Percentiles rank a stretch among this genome's conserved stretches.
These are phyloP conservation scores for Patiria miniata DNA, from an alignment of 35 echinoderm and acorn worm species.

Conservation along the genomic window DNA sequence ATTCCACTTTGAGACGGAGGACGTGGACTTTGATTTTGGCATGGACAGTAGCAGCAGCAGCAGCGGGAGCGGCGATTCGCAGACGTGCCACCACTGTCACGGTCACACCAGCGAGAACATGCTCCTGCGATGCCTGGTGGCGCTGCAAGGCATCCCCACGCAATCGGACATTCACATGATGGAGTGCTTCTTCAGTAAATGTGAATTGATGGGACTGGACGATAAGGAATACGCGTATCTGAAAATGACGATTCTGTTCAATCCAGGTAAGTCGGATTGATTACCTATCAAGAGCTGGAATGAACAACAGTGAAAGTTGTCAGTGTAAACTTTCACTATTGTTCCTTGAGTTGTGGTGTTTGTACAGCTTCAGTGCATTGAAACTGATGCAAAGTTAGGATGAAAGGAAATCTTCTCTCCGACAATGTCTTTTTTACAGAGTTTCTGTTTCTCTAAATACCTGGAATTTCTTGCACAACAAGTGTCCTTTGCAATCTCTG, in stretches of 20 bases:
- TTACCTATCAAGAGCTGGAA: no score
- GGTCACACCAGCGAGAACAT: slow-evolving; percentile 55
- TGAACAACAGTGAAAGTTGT: no score
- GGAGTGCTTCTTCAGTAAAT: slow-evolving; percentile 91
- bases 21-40: slow-evolving; percentile 35
- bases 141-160: slow-evolving; percentile 91
- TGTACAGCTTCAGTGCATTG: no score
- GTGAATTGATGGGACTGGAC: slow-evolving; percentile 84
- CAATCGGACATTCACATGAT: slow-evolving; percentile 85
- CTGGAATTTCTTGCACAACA: no score
- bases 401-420: no score
- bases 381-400: no score
- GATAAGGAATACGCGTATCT: slow-evolving; percentile 99
- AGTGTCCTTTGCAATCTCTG: no score
- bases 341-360: no score
- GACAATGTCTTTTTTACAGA: no score
- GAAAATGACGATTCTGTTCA: slow-evolving; percentile 94
- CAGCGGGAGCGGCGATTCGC: neutral
- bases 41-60: slow-evolving; percentile 30
- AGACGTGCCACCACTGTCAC: slow-evolving; percentile 31
- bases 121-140: slow-evolving; percentile 74
- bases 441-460: no score
- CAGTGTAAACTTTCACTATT: no score
- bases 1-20: slow-evolving; percentile 86
- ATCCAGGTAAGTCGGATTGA: slow-evolving; percentile 82